Conservation (phyloP, 2,888 invertebrate species). For the Agonopterix alstromeriana region DNA sequence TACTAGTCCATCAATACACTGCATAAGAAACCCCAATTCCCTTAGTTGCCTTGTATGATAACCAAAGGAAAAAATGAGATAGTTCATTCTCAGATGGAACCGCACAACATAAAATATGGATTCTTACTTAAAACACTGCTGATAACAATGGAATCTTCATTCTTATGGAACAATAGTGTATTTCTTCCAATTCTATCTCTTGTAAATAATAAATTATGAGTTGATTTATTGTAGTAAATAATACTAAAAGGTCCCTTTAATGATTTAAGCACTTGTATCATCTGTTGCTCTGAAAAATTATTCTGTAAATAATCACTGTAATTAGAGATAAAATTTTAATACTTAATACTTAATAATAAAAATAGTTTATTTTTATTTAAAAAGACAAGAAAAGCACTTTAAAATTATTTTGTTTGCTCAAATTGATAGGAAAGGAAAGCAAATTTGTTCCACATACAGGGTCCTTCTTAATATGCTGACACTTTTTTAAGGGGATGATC, state of each 20-base stretch:
- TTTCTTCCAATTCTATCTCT: constrained; percentile 92
- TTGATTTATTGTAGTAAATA: constrained; percentile 81
- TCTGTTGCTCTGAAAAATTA: constrained; percentile 24
- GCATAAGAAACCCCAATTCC: too few relatives aligned
- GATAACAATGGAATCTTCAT: constrained; percentile 49
- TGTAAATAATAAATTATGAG: constrained; percentile 83
- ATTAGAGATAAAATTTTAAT: not conserved
- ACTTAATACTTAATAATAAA: not conserved
- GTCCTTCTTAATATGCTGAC: too few relatives aligned
- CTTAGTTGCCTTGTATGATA: too few relatives aligned
- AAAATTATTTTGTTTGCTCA: too few relatives aligned
- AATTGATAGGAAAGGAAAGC: too few relatives aligned
- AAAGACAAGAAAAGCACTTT: too few relatives aligned
- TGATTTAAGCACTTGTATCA: constrained; percentile 66
- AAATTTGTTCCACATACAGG: too few relatives aligned
- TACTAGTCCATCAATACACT: too few relatives aligned
- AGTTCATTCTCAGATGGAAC: too few relatives aligned
- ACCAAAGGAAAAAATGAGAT: too few relatives aligned
- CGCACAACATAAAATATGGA: too few relatives aligned
- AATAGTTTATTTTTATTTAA: not conserved
- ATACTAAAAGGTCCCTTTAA: constrained; percentile 91
- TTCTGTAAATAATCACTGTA: constrained; percentile 20
- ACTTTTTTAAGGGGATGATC: too few relatives aligned
- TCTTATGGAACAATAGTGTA: constrained; percentile 82
- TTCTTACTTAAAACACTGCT: constrained; percentile 72